phyloP scores from a whole-genome alignment of 2,888 invertebrate genomes.

The Julus scandinavius region DNA sequence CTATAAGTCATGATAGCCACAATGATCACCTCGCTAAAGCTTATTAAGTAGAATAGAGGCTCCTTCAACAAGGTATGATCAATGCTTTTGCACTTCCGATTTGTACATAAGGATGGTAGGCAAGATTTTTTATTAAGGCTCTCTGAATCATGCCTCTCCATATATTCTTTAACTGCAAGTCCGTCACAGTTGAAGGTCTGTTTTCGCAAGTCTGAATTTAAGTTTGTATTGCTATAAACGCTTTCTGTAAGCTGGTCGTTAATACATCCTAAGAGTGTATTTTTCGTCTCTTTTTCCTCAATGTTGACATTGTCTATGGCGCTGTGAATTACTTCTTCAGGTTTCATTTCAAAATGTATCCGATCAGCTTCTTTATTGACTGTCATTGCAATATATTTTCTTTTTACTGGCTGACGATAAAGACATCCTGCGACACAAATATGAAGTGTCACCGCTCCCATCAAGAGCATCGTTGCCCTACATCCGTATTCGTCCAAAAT shows the following conservation, averaged over 20 bases:
- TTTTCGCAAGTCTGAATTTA: background rate
- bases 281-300: background rate
- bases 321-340: background rate
- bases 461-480: slow-evolving; percentile 18
- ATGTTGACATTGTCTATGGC: background rate
- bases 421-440: slow-evolving; percentile 47
- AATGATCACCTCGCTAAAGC: background rate
- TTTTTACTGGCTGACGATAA: slow-evolving; percentile 52
- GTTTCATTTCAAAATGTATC: background rate
- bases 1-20: slow-evolving; percentile 30
- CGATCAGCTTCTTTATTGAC: background rate
- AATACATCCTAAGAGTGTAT: background rate
- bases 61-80: slow-evolving; percentile 6
- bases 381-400: slow-evolving; percentile 25
- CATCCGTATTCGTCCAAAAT: slow-evolving; percentile 59
- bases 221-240: background rate
- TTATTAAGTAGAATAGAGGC: slow-evolving; percentile 14
- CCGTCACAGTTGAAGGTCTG: background rate
- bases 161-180: background rate
- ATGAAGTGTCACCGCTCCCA: slow-evolving; percentile 50
- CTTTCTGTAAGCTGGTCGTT: background rate
- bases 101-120: background rate
- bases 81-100: background rate
- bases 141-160: background rate
- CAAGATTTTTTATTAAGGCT: no score